Base-by-base conservation (phyloP, 37 sponge, comb jelly and placozoan species). In the Amphimedon queenslandica region DNA sequence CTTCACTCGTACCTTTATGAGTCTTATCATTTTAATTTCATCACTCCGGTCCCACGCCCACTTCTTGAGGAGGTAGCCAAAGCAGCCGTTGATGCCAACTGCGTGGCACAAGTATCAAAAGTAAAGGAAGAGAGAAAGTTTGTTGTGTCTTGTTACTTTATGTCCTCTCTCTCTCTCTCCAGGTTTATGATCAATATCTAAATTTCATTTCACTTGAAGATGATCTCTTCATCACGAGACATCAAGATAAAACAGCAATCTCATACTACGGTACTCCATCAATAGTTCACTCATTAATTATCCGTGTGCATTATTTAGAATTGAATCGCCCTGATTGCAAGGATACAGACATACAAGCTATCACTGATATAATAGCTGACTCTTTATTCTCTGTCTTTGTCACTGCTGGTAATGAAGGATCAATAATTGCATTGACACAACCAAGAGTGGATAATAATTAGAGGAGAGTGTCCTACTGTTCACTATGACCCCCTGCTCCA, bases 111-210 rank as follows among this genome's bases (percentile, higher is more conserved):
- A 33, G 82, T 94, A 27, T 27, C 79, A 0, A 94, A 91, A 75
- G 93, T 83, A 69, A n/a, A 27, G 29, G 23, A 35, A 35, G 13
- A 8, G n/a, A n/a, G n/a, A n/a, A n/a, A n/a, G n/a, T n/a, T n/a
- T n/a, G n/a, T n/a, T n/a, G 13, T 47, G 13, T 13, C 13, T 13
- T 47, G 13, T 8, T 47, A 47, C 13, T 13, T 47, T 47, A 18
- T 18, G 51, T 47, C 13, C 13, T 47, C 13, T 47, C 13, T 18
- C 8, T 47, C 51, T 60, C 30, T 3, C 29, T 39, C 0, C 74
- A 92, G 89, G 85, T 98, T 39, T 88, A 75, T 80, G 99, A 98
- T 40, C 99, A 98, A 78, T 98, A 91, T 69, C 80, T 94, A 24
- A 91, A 91, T 69, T 98, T 98, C 57, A 83, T 94, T 21, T 82